Evolutionary conservation across 1,140 invertebrate genomes (phyloP), one percentile per base, ranked within the genome.

Genomic region (Vanessa atalanta): DNA sequence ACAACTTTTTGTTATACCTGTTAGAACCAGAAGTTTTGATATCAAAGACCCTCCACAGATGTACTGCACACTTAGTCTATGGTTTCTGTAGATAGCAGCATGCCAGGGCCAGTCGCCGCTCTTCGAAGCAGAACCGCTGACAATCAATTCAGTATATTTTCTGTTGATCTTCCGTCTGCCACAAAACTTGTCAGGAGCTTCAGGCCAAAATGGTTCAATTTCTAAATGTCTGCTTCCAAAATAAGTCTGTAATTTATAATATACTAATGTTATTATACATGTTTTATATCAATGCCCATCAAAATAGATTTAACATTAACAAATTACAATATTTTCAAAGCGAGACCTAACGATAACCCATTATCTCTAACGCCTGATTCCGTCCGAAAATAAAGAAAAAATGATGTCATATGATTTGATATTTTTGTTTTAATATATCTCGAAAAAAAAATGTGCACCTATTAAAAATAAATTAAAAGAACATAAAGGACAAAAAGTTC

Each of bases 31-130:
- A 47, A 61, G 81, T 65, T 83, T 82, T 3, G 81, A 84, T 3
- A 89, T 60, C 47, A 91, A 72, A 9, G 84, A 88, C 4, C 87
- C 89, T 55, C 87, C 89, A 70, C 87, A 90, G 16, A 81, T 84
- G 43, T 91, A 91, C 26, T 78, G 79, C 9, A 83, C 23, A 3
- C 16, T 47, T 7, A 47, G 37, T 8, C 95, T 94, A 43, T 96
- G 95, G 79, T 97, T 94, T 80, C 95, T 96, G 77, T 97, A 96
- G 0, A 98, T 93, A 11, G 96, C 95, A 2, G 95, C 95, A 82
- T 97, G 95, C 97, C 97, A 98, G 1, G 97, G 97, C 97, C 97
- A 98, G 77, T 98, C 96, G 0, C 96, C 96, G 7, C 95, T 94
- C 5, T 81, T 83, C 1, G 87, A 85, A 0, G 72, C 16, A 23